Percentiles rank a stretch among this genome's conserved stretches.
Evolutionary conservation across 35 echinoderm and acorn worm genomes (phyloP).

Genomic region (Anneissia japonica): DNA sequence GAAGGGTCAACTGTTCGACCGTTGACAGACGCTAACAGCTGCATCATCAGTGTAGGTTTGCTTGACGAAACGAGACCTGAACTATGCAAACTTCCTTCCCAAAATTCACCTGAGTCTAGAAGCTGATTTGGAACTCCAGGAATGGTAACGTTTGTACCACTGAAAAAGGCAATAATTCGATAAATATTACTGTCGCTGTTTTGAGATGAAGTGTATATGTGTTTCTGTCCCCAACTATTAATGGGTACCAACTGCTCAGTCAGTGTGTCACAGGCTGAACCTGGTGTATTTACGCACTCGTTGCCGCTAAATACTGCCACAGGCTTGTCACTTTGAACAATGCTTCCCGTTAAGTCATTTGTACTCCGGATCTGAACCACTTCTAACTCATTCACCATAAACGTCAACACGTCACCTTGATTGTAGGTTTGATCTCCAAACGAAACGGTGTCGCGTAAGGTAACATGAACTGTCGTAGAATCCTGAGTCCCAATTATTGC

Average conservation of each 20-base stretch:
- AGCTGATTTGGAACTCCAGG: not conserved
- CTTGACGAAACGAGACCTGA: constrained; percentile 24
- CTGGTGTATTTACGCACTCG: constrained; percentile 10
- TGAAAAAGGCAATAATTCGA: constrained; percentile 30
- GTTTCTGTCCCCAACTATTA: constrained; percentile 38
- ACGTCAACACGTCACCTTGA: constrained; percentile 16
- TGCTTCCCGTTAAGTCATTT: constrained; percentile 32
- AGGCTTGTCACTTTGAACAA: constrained; percentile 40
- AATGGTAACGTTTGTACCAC: constrained; percentile 20
- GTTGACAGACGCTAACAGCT: not conserved
- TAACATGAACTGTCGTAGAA: constrained; percentile 28
- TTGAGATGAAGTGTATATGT: constrained; percentile 43
- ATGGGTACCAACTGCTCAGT: constrained; percentile 48
- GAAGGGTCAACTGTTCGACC: constrained; percentile 29
- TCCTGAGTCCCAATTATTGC: constrained; percentile 35
- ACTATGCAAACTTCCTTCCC: constrained; percentile 17
- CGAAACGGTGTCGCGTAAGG: not conserved
- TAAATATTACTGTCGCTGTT: not conserved
- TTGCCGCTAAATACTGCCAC: constrained; percentile 42
- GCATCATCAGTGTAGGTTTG: constrained; percentile 15
- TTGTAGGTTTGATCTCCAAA: constrained; percentile 25
- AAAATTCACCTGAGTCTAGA: constrained; percentile 35
- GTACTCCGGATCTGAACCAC: constrained; percentile 34
- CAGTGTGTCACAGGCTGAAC: constrained; percentile 21
- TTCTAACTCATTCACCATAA: constrained; percentile 35